Base-by-base conservation (phyloP, 1,140 invertebrate species). In the Zaprionus tsacasi region DNA sequence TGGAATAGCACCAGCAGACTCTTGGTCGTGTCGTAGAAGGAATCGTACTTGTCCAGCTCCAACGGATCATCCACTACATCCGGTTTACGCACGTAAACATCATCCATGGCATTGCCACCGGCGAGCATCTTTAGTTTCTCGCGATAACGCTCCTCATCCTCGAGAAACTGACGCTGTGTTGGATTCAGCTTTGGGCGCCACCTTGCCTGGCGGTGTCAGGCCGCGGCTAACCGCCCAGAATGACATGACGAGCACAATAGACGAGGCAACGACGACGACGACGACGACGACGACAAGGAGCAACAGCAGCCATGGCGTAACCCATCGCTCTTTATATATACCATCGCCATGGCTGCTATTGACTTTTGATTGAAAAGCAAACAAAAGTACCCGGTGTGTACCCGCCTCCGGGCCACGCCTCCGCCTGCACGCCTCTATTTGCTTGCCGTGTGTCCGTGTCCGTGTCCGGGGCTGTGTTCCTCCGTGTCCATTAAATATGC, bases 1-100 rank as follows among this genome's bases (percentile, higher is more conserved):
- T 96, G 95, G 73, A 96, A 96, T 0, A 96, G 90, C 1, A 95
- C 94, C 61, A 96, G 79, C 45, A 96, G 89, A 79, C 94, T 95
- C 81, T 95, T 95, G 0, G 95, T 96, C 0, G 94, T 95, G 11
- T 94, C 88, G 79, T 95, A 95, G 79, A 95, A 96, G 36, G 94
- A 94, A 74, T 95, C 95, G 61, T 95, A 94, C 70, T 94, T 92
- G 65, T 95, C 93, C 65, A 94, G 76, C 36, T 93, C 80, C 3
- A 91, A 73, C 0, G 86, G 91, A 82, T 93, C 93, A 13, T 91
- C 81, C 0, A 92, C 81, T 0, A 79, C 87, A 38, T 93, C 86
- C 30, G 80, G 60, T 6, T 87, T 90, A 38, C 90, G 81, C 8
- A 92, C 78, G 40, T 91, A 92, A 15, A 88, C 71, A 74, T 91